Evolutionary conservation across 2,888 invertebrate genomes (phyloP).

Genomic region (Cremastinae sp.): DNA sequence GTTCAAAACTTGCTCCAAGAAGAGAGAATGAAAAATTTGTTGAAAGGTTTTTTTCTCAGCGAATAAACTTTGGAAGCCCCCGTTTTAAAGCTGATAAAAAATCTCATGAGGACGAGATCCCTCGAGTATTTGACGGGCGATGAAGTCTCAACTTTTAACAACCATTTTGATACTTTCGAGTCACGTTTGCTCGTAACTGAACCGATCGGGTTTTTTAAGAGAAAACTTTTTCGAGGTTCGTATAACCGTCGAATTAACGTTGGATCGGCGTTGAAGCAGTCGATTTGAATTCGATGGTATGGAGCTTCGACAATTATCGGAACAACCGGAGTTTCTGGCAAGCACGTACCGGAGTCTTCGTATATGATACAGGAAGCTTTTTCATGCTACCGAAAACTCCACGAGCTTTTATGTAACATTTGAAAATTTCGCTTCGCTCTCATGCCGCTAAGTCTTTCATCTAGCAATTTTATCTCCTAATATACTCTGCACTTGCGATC

Average conservation of each 20-base stretch:
- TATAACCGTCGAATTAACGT: constrained; percentile 63
- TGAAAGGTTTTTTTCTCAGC: not conserved
- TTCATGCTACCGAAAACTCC: no score
- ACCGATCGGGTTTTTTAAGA: constrained; percentile 46
- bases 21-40: no score
- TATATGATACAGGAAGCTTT: not conserved
- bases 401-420: no score
- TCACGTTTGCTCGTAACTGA: constrained; percentile 42
- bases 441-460: no score
- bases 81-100: constrained; percentile 3
- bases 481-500: not conserved
- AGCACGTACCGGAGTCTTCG: constrained; percentile 51
- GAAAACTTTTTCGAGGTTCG: constrained; percentile 56
- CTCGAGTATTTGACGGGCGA: not conserved
- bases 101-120: not conserved
- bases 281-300: constrained; percentile 67
- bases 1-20: no score
- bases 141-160: constrained; percentile 17
- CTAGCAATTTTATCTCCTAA: no score
- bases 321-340: constrained; percentile 70
- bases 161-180: constrained; percentile 31
- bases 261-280: constrained; percentile 69
- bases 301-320: constrained; percentile 66
- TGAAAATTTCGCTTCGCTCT: no score
- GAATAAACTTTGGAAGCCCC: not conserved